These are phyloP conservation scores for Lepus americanus DNA, from an alignment of 2,113 vertebrate species.

Conservation along the genomic window DNA sequence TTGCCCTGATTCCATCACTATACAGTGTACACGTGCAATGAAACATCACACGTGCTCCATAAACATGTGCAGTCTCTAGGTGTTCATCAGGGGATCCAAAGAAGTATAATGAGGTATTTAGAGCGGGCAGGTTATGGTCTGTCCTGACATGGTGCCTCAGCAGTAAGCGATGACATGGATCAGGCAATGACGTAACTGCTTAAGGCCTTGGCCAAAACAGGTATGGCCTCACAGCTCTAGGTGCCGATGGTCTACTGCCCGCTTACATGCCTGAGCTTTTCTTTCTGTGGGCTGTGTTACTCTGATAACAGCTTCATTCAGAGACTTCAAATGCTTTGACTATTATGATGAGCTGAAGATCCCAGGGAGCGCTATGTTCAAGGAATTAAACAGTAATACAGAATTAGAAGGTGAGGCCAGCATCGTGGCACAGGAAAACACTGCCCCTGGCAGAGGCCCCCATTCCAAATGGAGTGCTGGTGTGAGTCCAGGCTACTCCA, in stretches of 20 bases:
- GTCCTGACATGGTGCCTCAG: neutral
- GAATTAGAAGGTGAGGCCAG: neutral
- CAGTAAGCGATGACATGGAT: neutral
- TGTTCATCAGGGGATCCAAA: too few species aligned
- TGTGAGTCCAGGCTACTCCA: too few species aligned
- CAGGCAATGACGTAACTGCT: neutral
- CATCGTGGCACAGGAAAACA: too few species aligned
- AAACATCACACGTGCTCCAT: too few species aligned
- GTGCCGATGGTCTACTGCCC: neutral
- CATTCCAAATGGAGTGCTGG: too few species aligned
- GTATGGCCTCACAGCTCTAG: neutral
- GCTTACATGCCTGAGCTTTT: neutral
- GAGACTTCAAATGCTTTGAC: neutral
- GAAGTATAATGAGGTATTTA: neutral
- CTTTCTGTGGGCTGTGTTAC: neutral
- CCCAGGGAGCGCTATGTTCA: neutral
- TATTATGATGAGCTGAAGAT: neutral
- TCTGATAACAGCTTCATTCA: neutral
- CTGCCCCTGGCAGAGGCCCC: too few species aligned
- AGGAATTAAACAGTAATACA: slow-evolving; percentile 1
- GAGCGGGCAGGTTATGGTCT: accelerated
- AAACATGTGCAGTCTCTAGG: too few species aligned
- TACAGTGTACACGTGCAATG: too few species aligned
- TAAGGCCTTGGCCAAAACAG: neutral
- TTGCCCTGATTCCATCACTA: too few species aligned